Evolutionary conservation across 2,113 vertebrate species (phyloP).

Genomic region (Urocitellus parryii): DNA sequence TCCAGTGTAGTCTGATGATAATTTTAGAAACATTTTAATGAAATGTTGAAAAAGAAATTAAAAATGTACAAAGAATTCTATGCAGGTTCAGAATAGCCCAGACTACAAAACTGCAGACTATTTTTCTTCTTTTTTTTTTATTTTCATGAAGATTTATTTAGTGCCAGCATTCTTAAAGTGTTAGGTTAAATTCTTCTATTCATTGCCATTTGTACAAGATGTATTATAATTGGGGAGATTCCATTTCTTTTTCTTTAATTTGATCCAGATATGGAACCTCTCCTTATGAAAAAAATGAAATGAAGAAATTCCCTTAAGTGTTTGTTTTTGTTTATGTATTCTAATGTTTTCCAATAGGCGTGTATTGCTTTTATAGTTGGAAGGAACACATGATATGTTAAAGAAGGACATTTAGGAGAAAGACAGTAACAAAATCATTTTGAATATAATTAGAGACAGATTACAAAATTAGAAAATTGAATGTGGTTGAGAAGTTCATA

Average conservation of each 20-base stretch:
- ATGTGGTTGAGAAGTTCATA: neutral
- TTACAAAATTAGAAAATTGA: conserved; percentile 33
- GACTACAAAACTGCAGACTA: neutral
- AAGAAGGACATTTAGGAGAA: neutral
- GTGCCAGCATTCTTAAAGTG: neutral
- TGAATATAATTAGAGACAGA: conserved; percentile 1
- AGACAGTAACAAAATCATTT: neutral
- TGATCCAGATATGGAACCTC: neutral
- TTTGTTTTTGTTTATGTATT: conserved; percentile 8
- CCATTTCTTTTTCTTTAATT: neutral
- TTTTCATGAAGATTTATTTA: neutral
- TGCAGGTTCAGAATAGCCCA: neutral
- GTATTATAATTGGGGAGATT: neutral
- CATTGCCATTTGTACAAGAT: neutral
- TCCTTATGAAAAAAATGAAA: neutral
- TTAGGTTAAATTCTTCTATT: neutral
- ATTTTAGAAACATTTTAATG: neutral
- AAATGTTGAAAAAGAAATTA: neutral
- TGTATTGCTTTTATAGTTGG: neutral
- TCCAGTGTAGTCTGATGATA: neutral
- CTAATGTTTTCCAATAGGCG: neutral
- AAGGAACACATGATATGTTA: too few relatives aligned
- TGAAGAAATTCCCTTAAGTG: neutral
- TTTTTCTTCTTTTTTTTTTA: neutral
- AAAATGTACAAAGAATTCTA: neutral